Conservation (phyloP, 2,113 vertebrate species). For the Entomyzon cyanotis region DNA sequence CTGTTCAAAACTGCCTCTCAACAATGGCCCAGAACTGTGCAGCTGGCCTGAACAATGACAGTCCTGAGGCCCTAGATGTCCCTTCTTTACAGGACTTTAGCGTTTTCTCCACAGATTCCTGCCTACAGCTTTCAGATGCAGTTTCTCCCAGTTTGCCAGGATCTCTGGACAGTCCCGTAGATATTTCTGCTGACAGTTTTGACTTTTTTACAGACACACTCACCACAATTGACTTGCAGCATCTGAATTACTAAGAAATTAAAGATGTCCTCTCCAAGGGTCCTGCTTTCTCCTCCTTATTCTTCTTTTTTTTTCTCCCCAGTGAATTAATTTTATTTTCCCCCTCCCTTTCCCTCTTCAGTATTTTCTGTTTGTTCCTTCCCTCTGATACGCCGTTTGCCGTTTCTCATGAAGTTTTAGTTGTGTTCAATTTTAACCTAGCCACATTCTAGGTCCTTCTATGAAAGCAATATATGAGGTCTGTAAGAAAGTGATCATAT, state of each 20-base stretch:
- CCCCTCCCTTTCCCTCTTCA: slow-evolving; percentile 60
- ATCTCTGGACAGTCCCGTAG: slow-evolving; percentile 87
- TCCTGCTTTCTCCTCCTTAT: slow-evolving; percentile 55
- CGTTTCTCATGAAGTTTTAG: slow-evolving; percentile 75
- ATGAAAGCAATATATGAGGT: slow-evolving; percentile 83
- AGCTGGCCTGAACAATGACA: slow-evolving; percentile 94
- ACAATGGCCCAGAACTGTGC: slow-evolving; percentile 95
- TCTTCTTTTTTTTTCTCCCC: not conserved
- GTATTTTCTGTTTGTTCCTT: slow-evolving; percentile 73
- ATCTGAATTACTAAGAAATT: slow-evolving; percentile 90
- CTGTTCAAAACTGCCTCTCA: slow-evolving; percentile 88
- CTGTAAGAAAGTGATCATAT: slow-evolving; percentile 85
- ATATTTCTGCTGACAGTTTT: slow-evolving; percentile 89
- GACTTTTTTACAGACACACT: slow-evolving; percentile 97
- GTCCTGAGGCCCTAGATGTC: slow-evolving; percentile 86
- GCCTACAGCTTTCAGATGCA: slow-evolving; percentile 94
- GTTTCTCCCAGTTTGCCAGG: slow-evolving; percentile 91
- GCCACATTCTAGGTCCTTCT: slow-evolving; percentile 71
- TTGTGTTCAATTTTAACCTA: slow-evolving; percentile 74
- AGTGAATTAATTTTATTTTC: slow-evolving; percentile 48
- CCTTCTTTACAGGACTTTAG: slow-evolving; percentile 92
- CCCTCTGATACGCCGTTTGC: slow-evolving; percentile 64
- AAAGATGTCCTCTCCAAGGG: slow-evolving; percentile 69
- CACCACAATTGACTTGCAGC: slow-evolving; percentile 93
- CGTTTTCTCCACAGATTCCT: slow-evolving; percentile 89